Base-by-base conservation (phyloP, 1,140 invertebrate species). In the Formica selysi region DNA sequence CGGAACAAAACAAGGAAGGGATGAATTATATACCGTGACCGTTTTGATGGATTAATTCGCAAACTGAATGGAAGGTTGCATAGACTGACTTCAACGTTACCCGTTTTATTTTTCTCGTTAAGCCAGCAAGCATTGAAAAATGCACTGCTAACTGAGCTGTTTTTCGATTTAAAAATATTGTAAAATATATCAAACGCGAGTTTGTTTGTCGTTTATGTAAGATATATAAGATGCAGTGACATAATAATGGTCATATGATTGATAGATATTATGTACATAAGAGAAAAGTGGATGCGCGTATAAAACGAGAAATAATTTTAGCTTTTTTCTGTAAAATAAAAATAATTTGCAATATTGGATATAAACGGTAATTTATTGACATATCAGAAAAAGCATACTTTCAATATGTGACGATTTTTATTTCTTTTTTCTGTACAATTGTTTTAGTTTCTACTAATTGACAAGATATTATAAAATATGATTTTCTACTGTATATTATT, bases 41-140 rank as follows among this genome's bases (percentile, higher is more conserved):
- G 93, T 93, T 94, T 94, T 94, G 93, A 94, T 94, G 93, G 93
- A 94, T 94, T 94, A 94, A 94, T 94, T 94, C 93, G 91, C 91
- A 91, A 93, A 90, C 88, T 87, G 90, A 94, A 90, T 87, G 91
- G 93, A 94, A 94, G 90, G 93, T 76, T 90, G 65, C 92, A 92
- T 91, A 90, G 89, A 92, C 91, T 85, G 91, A 88, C 87, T 87
- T 88, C 87, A 87, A 90, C 76, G 89, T 91, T 91, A 79, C 88
- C 90, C 81, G 80, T 91, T 93, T 91, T 71, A 80, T 80, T 91
- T 91, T 89, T 70, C 44, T 85, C 68, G 67, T 80, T 87, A 73
- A 79, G 68, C 74, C 71, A 74, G 83, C 57, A 68, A 87, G 76
- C 89, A 81, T 83, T 81, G 51, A 89, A 84, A 92, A 92, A 91